These are phyloP conservation scores for Barbus barbus DNA, from an alignment of 2,113 vertebrate species.

Conservation along the genomic window DNA sequence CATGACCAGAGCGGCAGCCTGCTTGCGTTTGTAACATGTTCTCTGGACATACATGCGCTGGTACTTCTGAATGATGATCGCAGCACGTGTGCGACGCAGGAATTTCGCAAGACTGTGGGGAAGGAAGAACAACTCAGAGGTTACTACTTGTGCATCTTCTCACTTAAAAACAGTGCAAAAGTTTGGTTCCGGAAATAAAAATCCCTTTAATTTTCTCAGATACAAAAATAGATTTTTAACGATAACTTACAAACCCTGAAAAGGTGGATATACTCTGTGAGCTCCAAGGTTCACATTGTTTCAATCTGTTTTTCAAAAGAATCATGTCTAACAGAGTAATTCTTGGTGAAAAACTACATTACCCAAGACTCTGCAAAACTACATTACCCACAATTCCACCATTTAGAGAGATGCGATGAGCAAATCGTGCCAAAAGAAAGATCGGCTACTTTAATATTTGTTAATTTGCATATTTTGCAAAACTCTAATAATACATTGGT, in stretches of 20 bases:
- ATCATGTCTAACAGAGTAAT: background rate
- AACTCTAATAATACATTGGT: no score
- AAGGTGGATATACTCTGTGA: background rate
- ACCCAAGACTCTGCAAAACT: background rate
- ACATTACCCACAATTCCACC: no score
- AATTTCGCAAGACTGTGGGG: slow-evolving; percentile 84
- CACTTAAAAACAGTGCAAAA: background rate
- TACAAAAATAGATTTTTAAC: background rate
- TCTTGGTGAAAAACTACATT: background rate
- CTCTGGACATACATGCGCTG: slow-evolving; percentile 86
- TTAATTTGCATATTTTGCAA: background rate
- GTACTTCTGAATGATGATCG: slow-evolving; percentile 89
- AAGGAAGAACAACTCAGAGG: background rate
- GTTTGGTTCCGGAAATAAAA: background rate
- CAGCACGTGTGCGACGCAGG: slow-evolving; percentile 88
- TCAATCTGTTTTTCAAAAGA: background rate
- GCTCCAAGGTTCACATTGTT: background rate
- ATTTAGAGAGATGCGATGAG: background rate
- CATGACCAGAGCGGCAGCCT: slow-evolving; percentile 81
- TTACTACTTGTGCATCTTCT: background rate
- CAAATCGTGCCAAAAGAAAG: background rate
- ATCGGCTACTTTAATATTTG: background rate
- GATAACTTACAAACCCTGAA: background rate
- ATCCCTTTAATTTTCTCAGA: background rate
- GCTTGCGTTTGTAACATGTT: slow-evolving; percentile 80